A percentile compares a stretch with the other conserved stretches of the same genome.
Evolutionary conservation across 2,888 invertebrate genomes (phyloP).

Genomic region (Onchidella celtica): DNA sequence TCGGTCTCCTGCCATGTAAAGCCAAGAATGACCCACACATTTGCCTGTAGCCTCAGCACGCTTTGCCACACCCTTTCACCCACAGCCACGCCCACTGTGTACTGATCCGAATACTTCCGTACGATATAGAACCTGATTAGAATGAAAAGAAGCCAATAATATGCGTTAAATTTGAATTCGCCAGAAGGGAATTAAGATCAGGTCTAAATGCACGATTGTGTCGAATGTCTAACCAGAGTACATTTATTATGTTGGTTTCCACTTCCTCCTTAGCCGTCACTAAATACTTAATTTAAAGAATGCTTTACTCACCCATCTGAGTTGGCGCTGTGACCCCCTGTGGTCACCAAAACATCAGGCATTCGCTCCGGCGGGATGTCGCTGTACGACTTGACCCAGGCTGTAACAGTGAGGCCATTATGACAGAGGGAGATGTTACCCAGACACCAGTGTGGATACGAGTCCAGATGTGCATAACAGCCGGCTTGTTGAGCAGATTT

Average conservation of each 20-base stretch:
- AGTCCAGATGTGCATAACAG: slow-evolving; percentile 65
- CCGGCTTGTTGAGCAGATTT: slow-evolving; percentile 54
- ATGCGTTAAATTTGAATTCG: background rate
- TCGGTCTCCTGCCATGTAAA: slow-evolving; percentile 56
- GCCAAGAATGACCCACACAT: slow-evolving; percentile 61
- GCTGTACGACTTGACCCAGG: slow-evolving; percentile 63
- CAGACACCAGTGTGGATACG: slow-evolving; percentile 75
- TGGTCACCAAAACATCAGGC: slow-evolving; percentile 63
- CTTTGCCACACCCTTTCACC: slow-evolving; percentile 63
- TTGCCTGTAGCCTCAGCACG: slow-evolving; percentile 58
- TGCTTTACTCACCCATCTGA: slow-evolving; percentile 67
- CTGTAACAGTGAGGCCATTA: slow-evolving; percentile 67
- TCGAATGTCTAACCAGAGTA: no score
- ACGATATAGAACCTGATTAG: slow-evolving; percentile 64
- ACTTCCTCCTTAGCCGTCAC: background rate
- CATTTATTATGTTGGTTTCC: background rate
- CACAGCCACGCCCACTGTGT: slow-evolving; percentile 69
- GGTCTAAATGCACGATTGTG: no score
- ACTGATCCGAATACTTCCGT: slow-evolving; percentile 71
- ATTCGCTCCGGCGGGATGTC: slow-evolving; percentile 54
- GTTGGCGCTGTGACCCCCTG: slow-evolving; percentile 70
- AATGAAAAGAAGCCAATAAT: background rate
- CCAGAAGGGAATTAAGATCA: no score
- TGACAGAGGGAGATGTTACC: slow-evolving; percentile 72
- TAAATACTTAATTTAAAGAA: no score